Evolutionary conservation across 2,113 vertebrate species (phyloP).

Genomic region (Hemichromis elongatus): DNA sequence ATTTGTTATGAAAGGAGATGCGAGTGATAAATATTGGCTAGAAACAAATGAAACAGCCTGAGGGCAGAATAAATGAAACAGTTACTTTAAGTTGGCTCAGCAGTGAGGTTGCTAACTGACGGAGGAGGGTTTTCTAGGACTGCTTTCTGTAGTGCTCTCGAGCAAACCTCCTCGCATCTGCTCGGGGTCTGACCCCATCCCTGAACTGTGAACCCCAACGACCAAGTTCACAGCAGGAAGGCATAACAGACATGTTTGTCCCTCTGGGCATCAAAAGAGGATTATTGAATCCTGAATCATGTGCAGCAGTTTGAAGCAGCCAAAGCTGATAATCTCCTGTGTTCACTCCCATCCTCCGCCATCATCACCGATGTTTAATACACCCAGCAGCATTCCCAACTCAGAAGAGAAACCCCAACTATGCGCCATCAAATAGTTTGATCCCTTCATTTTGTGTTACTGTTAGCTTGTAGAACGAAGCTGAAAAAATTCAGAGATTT

Average conservation of each 20-base stretch:
- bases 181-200: not conserved
- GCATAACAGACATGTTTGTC: not conserved
- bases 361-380: not conserved
- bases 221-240: not conserved
- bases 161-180: not conserved
- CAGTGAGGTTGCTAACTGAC: conserved; percentile 4
- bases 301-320: not conserved
- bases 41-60: conserved; percentile 24
- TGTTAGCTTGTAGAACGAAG: not conserved
- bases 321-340: not conserved
- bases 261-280: not conserved
- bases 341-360: not conserved
- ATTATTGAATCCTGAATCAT: not conserved
- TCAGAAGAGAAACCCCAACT: not conserved
- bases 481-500: not conserved
- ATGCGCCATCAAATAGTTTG: not conserved
- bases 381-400: not conserved
- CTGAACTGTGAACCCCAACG: not conserved
- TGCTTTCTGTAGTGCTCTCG: conserved; percentile 8
- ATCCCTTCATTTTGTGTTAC: not conserved
- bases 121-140: conserved; percentile 31
- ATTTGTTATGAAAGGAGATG: conserved; percentile 44
- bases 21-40: conserved; percentile 27
- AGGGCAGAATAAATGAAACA: conserved; percentile 41
- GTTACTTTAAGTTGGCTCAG: conserved; percentile 28